Conservation (phyloP, 2,113 vertebrate species). For the Cyanoderma ruficeps region DNA sequence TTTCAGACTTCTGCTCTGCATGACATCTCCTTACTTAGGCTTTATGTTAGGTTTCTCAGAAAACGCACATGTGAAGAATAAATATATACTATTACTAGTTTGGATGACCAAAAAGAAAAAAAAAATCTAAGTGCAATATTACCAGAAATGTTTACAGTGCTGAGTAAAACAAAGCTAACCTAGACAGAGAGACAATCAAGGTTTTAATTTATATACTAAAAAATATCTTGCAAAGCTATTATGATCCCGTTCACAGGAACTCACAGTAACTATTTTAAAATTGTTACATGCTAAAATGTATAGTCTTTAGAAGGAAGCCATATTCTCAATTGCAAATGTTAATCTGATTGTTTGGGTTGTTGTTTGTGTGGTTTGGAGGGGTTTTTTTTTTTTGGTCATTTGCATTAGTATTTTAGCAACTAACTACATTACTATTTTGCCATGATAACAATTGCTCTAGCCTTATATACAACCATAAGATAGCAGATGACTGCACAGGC, state of each 20-base stretch:
- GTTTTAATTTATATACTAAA: not conserved
- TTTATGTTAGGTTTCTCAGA: not conserved
- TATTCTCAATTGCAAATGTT: not conserved
- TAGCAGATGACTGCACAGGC: not conserved
- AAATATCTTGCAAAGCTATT: not conserved
- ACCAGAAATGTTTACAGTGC: not conserved
- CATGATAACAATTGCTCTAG: not conserved
- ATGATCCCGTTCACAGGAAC: not conserved
- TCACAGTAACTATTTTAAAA: not conserved
- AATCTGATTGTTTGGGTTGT: not conserved
- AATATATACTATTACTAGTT: not conserved
- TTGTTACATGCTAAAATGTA: not conserved
- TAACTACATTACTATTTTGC: not conserved
- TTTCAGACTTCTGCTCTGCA: not conserved
- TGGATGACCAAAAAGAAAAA: not conserved
- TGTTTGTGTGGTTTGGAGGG: not conserved
- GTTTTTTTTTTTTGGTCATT: accelerated
- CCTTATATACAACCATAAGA: not conserved
- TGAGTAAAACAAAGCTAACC: not conserved
- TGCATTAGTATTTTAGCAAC: not conserved
- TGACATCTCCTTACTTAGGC: not conserved
- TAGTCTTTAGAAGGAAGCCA: not conserved
- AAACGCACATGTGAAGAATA: not conserved
- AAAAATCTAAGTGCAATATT: not conserved
- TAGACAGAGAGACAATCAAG: not conserved